These are phyloP conservation scores for Orthosia gracilis DNA, from an alignment of 2,888 invertebrate genomes.

Conservation along the genomic window DNA sequence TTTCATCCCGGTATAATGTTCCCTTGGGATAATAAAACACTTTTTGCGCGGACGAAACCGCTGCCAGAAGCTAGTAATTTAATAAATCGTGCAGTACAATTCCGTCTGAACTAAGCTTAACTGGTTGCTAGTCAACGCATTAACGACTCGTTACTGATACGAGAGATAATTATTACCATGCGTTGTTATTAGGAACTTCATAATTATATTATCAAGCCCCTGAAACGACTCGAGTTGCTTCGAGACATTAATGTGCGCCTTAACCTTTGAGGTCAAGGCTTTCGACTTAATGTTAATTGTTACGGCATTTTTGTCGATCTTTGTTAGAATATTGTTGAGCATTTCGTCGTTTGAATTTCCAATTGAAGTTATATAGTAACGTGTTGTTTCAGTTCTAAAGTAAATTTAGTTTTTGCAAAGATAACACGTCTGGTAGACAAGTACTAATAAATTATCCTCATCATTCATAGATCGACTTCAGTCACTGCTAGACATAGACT, in stretches of 20 bases:
- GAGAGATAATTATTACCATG: constrained; percentile 30
- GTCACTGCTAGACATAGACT: too few species aligned
- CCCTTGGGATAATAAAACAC: too few species aligned
- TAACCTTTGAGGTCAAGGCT: constrained; percentile 21
- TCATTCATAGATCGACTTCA: too few species aligned
- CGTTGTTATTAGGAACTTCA: constrained; percentile 12
- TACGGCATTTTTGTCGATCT: not conserved
- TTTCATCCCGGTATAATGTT: too few species aligned
- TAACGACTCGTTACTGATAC: constrained; percentile 20
- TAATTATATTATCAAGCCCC: constrained; percentile 32
- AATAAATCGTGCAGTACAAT: too few species aligned
- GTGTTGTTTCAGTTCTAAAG: too few species aligned
- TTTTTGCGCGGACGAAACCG: too few species aligned
- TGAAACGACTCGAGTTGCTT: constrained; percentile 22
- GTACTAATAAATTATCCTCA: too few species aligned
- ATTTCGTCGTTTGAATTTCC: not conserved
- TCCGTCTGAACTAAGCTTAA: not conserved
- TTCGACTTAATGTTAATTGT: constrained; percentile 1
- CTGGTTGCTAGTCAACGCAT: constrained; percentile 41
- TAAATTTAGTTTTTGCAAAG: too few species aligned
- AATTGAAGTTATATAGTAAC: too few species aligned
- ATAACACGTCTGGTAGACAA: too few species aligned
- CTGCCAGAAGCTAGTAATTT: too few species aligned
- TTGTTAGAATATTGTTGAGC: not conserved
- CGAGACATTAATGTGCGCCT: constrained; percentile 16